phyloP scores from a whole-genome alignment of 1,140 invertebrate species.

The Cepaea nemoralis region DNA sequence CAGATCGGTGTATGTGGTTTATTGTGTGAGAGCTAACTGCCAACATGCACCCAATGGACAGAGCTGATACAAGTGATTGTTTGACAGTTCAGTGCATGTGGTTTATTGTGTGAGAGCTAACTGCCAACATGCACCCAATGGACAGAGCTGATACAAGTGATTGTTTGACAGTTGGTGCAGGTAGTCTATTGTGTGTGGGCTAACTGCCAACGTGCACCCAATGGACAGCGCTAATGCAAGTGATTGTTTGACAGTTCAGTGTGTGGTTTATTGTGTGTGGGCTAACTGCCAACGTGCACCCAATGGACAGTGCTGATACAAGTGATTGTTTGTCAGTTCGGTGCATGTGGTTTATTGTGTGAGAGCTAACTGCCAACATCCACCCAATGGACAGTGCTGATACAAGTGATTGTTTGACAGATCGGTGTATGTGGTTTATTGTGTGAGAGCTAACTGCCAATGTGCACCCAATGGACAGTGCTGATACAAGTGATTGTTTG shows the following conservation, averaged over 20 bases:
- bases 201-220: too few species aligned
- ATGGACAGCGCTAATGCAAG: not conserved
- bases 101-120: too few species aligned
- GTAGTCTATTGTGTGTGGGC: too few species aligned
- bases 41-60: conserved; percentile 2
- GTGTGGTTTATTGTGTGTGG: too few species aligned
- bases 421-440: not conserved
- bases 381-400: not conserved
- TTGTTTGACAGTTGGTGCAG: too few species aligned
- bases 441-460: too few species aligned
- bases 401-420: not conserved
- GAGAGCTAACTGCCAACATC: too few species aligned
- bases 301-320: not conserved
- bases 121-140: too few species aligned
- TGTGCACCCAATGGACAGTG: conserved; percentile 5
- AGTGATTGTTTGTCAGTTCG: not conserved
- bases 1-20: not conserved
- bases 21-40: too few species aligned
- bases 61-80: not conserved
- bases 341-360: too few species aligned
- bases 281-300: too few species aligned
- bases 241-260: not conserved
- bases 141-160: conserved; percentile 1
- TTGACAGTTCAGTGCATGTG: not conserved
- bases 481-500: not conserved